Evolutionary conservation across 2,797 vertebrate genomes (phyloP), one percentile per base, ranked within the genome.

Genomic region (Danio aesculapii): DNA sequence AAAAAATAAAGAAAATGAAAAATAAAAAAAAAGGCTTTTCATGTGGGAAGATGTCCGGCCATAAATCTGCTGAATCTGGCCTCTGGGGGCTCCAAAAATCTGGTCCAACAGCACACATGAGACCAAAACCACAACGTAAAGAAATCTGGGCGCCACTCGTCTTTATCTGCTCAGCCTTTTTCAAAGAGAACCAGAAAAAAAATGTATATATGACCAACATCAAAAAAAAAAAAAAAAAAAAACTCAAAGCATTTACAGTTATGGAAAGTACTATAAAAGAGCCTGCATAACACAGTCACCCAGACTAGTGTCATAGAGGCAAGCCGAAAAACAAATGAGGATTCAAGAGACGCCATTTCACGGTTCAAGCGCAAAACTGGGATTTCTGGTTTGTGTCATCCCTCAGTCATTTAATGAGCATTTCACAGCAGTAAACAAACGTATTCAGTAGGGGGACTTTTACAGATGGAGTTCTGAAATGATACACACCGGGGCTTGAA

Each of bases 321-420:
- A 81, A 47, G 74, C 70, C 14, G 58, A 85, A 82, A 30, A 87
- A 86, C 86, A 88, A 62, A 87, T 87, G 84, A 90, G 91, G 92
- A 92, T 93, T 90, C 92, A 88, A 84, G 47, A 83, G 49, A 90
- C 77, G 88, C 81, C 66, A 90, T 87, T 89, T 92, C 62, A 86
- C 90, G 92, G 88, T 92, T 93, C 91, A 92, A 92, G 93, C 69
- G 70, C 78, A 83, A 92, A 93, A 90, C 86, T 81, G 74, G 88
- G 88, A 92, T 89, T 89, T 77, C 86, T 87, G 81, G 69, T 91
- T 86, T 90, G 89, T 89, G 88, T 92, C 91, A 90, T 88, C 86
- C 86, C 86, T 86, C 67, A 6, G 80, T 88, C 80, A 85, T 88
- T 88, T 88, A 89, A 88, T 90, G 87, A 88, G 90, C 81, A 89